Base-by-base conservation (phyloP, 2,797 vertebrate genomes). In the Xenops minutus region DNA sequence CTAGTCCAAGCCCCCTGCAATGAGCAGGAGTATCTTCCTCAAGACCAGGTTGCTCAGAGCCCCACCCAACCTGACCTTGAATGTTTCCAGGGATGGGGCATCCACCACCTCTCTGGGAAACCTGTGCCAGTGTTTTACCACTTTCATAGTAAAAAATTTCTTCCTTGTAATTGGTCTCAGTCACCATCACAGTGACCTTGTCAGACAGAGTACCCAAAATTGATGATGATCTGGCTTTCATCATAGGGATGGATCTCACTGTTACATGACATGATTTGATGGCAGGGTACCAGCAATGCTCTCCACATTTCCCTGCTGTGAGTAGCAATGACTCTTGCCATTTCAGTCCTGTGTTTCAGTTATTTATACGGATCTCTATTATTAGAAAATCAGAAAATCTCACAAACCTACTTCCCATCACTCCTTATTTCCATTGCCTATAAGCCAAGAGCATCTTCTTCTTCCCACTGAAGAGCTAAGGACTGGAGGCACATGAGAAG, bases 251-350 rank as follows among this genome's bases (percentile, higher is more conserved):
- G 14, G 55, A 69, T 73, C 66, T 92, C 74, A 34, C 48, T 54
- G n/a, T 75, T 82, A 24, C 0, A 48, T 0, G 3, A 43, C 0
- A 1, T 27, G 8, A 66, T 41, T 34, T 78, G 23, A 77, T 59
- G 85, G 54, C 44, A 89, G 21, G 16, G 44, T 80, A 49, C 44
- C 62, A 77, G 68, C 46, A 82, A 67, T 1, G 3, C 9, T 89
- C n/a, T 75, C 23, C 59, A 37, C n/a, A 39, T 83, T 85, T 58
- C 54, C 78, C 58, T 73, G 51, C n/a, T 91, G 36, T 49, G 62
- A 66, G 37, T 6, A 72, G 69, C 48, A 81, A 88, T 43, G 51
- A 61, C 30, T 63, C 39, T 43, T 4, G 4, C 23, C 22, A 55
- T 68, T 89, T 74, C 74, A 88, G 54, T 73, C 71, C 14, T 0